Evolutionary conservation across 1,140 invertebrate genomes (phyloP), one percentile per base, ranked within the genome.

Genomic region (Drosophila tani): DNA sequence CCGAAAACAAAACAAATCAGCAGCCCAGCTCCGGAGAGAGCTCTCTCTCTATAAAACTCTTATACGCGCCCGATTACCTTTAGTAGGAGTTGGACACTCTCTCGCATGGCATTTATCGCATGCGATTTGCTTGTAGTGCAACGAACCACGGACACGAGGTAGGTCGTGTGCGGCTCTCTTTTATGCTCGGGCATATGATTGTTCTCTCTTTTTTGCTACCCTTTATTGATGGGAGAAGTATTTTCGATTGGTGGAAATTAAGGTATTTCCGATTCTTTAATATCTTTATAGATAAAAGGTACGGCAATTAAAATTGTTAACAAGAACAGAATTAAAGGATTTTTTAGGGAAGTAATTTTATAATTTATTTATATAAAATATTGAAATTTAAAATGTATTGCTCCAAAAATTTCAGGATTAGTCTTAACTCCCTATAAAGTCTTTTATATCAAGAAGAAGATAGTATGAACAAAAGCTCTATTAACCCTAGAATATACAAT

Each of bases 1-100:
- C 70, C 76, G 57, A 82, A 82, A 85, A 70, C 66, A 79, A 79
- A 79, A 79, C 69, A 77, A 79, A 80, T 55, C 63, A 59, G 9
- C 27, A 12, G 27, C n/a, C 49, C n/a, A 12, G 27, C 50, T 71
- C 46, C 27, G 29, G 27, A 68, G 35, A 55, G 45, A 21, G 29
- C 24, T 29, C 47, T 45, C 21, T 17, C 82, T 17, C 82, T 84
- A 60, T 73, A 68, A 63, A 69, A 81, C 70, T 73, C 73, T 65
- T 66, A 75, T 76, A 76, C 19, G n/a, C 7, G 29, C 6, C 29
- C 29, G 24, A 75, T 57, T 78, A 82, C 57, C 82, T 81, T 85
- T 60, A 15, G 35, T 15, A 19, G 35, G 35, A 29, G 17, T 3
- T 35, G 9, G 5, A 40, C 27, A n/a, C 41, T 49, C 50, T 45